Evolutionary conservation across 2,888 invertebrate species (phyloP).

Genomic region (Cryptocheilus praepositus): DNA sequence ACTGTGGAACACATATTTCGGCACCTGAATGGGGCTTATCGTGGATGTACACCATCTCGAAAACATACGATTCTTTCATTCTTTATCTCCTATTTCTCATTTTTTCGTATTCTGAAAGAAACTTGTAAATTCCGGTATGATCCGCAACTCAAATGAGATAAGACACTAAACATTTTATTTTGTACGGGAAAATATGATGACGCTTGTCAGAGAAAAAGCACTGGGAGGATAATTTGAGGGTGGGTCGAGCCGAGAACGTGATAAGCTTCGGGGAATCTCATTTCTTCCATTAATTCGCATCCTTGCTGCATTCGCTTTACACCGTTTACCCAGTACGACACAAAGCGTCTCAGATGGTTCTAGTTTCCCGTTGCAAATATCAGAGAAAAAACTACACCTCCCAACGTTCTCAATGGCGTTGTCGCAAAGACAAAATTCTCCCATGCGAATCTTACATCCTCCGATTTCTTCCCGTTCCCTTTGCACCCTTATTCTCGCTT

Average conservation of each 20-base stretch:
- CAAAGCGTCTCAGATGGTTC: no score
- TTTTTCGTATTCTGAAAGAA: background rate
- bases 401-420: no score
- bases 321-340: no score
- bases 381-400: no score
- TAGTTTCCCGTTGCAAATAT: no score
- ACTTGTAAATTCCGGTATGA: slow-evolving; percentile 44
- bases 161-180: slow-evolving; percentile 27
- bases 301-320: background rate
- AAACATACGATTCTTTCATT: slow-evolving; percentile 21
- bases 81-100: background rate
- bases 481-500: slow-evolving; percentile 20
- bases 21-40: slow-evolving; percentile 54
- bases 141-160: slow-evolving; percentile 45
- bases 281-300: slow-evolving; percentile 10
- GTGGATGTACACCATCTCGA: slow-evolving; percentile 39
- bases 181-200: no score
- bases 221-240: background rate
- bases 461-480: background rate
- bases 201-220: no score
- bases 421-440: no score
- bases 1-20: slow-evolving; percentile 61
- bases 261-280: background rate
- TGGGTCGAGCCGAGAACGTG: slow-evolving; percentile 7
- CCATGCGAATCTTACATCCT: no score